Evolutionary conservation across 2,797 vertebrate species (phyloP).

Genomic region (Pangasius krempfi): DNA sequence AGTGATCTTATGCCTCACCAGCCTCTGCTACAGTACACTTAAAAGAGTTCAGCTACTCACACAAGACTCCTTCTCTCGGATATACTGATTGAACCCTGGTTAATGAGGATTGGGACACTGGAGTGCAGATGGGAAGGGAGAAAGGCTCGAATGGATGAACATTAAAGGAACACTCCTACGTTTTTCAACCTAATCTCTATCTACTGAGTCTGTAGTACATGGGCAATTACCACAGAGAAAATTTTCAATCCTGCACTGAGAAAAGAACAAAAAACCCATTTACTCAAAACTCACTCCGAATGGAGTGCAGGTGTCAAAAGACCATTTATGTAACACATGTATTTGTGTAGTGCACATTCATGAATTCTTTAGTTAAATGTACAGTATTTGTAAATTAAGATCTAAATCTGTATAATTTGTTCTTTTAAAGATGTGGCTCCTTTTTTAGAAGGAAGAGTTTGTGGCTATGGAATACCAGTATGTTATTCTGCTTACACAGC

Average conservation of each 20-base stretch:
- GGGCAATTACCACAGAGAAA: not conserved
- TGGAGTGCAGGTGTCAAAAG: not conserved
- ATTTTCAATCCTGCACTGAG: not conserved
- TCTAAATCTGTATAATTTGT: not conserved
- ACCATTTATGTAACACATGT: not conserved
- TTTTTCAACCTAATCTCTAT: not conserved
- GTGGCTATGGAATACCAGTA: not conserved
- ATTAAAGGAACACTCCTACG: slow-evolving; percentile 18
- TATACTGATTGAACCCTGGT: slow-evolving; percentile 13
- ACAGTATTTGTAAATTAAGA: not conserved
- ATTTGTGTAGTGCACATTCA: not conserved
- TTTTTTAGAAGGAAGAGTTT: not conserved
- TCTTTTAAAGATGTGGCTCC: not conserved
- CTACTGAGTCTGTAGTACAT: not conserved
- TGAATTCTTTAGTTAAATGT: not conserved
- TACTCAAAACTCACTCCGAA: not conserved
- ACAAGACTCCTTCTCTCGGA: not conserved
- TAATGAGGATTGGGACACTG: slow-evolving; percentile 21
- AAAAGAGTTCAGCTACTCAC: slow-evolving; percentile 17
- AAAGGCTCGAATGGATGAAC: slow-evolving; percentile 4
- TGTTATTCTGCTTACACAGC: not conserved
- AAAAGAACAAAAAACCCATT: not conserved
- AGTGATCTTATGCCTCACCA: not conserved
- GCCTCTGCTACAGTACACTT: not conserved
- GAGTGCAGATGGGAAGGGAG: slow-evolving; percentile 11